Percentiles rank a stretch among this genome's conserved stretches.
These are phyloP conservation scores for Synaphobranchus kaupii DNA, from an alignment of 2,797 vertebrate genomes.

Conservation along the genomic window DNA sequence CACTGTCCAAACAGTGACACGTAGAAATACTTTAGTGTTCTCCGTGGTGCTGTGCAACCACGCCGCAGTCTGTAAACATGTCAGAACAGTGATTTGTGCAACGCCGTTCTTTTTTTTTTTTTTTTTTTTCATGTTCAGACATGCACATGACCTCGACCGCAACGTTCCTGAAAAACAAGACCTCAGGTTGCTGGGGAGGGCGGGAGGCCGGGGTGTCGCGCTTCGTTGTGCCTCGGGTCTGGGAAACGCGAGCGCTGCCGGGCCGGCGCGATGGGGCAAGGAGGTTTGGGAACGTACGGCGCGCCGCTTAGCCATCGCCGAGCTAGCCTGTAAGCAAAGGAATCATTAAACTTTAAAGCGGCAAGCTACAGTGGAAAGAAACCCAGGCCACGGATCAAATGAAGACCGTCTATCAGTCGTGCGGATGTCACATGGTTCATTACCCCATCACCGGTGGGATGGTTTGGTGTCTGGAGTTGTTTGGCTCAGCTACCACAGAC, in stretches of 20 bases:
- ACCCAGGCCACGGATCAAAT: background rate
- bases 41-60: background rate
- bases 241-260: background rate
- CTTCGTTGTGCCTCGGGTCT: background rate
- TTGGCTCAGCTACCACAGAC: background rate
- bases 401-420: background rate
- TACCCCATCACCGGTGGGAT: background rate
- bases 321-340: background rate
- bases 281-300: slow-evolving; percentile 5
- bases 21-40: background rate
- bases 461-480: background rate
- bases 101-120: background rate
- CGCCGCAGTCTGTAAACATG: slow-evolving; percentile 20
- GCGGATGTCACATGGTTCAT: background rate
- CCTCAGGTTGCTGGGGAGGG: background rate
- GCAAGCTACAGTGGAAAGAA: background rate
- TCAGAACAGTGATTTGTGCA: slow-evolving; percentile 24
- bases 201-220: background rate
- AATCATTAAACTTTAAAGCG: slow-evolving; percentile 13
- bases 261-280: background rate
- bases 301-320: slow-evolving; percentile 6
- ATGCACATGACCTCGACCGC: slow-evolving; percentile 7
- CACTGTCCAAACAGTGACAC: background rate
- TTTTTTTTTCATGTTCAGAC: slow-evolving; percentile 27
- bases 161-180: slow-evolving; percentile 27